These are phyloP conservation scores for Sporophila hypoxantha DNA, from an alignment of 2,113 vertebrate species.

Conservation along the genomic window DNA sequence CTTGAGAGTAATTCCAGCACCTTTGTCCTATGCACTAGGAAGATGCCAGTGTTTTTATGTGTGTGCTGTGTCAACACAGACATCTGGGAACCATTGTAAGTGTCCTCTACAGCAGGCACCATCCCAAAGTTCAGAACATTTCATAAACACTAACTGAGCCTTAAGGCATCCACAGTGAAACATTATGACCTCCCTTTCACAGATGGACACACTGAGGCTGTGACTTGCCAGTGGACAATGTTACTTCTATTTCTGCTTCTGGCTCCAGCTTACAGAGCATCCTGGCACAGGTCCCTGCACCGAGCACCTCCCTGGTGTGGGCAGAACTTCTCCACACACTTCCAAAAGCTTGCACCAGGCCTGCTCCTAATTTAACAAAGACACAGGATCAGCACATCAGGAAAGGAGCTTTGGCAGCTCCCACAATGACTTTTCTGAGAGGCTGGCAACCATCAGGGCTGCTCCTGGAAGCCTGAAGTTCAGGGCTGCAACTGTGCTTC, in stretches of 20 bases:
- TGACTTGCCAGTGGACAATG: neutral
- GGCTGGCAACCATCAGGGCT: neutral
- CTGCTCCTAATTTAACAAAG: neutral
- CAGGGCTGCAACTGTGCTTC: neutral
- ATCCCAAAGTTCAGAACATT: neutral
- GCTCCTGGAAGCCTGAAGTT: neutral
- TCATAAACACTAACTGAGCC: neutral
- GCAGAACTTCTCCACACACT: neutral
- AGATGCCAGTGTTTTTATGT: neutral
- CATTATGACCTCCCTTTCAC: neutral
- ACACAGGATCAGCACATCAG: rapidly evolving
- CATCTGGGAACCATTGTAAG: neutral
- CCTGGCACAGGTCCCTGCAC: neutral
- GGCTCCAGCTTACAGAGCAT: neutral
- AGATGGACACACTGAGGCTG: neutral
- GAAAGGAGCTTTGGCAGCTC: neutral
- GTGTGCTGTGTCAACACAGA: neutral
- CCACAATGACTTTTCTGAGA: neutral
- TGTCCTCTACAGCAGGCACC: neutral
- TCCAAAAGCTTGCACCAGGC: neutral
- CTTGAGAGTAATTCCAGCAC: neutral
- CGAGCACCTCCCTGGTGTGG: neutral
- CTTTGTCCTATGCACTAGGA: neutral
- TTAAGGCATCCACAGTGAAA: neutral
- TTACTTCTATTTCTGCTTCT: neutral